These are phyloP conservation scores for Lampris megalopsis DNA, from an alignment of 2,113 vertebrate genomes.

Conservation along the genomic window DNA sequence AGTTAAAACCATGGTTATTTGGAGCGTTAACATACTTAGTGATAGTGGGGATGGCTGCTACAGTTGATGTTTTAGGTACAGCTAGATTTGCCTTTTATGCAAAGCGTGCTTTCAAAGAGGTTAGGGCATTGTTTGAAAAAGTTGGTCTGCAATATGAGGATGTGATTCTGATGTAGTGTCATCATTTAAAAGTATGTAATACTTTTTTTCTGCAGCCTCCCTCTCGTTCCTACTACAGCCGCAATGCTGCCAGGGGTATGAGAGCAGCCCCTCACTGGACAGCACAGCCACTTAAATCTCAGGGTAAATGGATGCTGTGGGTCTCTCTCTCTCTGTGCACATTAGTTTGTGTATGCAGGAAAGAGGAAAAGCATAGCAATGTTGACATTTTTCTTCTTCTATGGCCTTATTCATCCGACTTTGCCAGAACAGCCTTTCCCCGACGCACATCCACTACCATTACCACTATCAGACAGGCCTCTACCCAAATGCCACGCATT, in stretches of 20 bases:
- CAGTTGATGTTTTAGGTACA: too few species aligned
- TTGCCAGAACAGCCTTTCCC: constrained; percentile 71
- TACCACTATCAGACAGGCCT: constrained; percentile 88
- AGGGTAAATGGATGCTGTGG: constrained; percentile 78
- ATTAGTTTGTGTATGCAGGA: too few species aligned
- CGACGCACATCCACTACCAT: constrained; percentile 82
- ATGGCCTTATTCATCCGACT: constrained; percentile 80
- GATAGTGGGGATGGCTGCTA: too few species aligned
- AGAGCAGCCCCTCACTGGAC: constrained; percentile 86
- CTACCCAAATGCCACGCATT: constrained; percentile 87
- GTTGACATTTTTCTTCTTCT: constrained; percentile 8
- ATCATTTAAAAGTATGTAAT: too few species aligned
- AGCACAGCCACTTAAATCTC: constrained; percentile 83
- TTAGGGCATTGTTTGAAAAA: neutral
- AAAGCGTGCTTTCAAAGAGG: neutral
- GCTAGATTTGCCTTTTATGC: too few species aligned
- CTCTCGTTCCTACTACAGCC: constrained; percentile 85
- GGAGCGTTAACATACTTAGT: too few species aligned
- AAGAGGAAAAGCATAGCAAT: neutral
- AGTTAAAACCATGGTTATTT: too few species aligned
- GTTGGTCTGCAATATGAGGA: neutral
- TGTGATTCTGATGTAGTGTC: neutral
- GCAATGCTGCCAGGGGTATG: constrained; percentile 80
- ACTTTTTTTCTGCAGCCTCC: constrained; percentile 79
- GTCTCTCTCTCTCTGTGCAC: neutral